A percentile compares a stretch with the other conserved stretches of the same genome.
phyloP scores from a whole-genome alignment of 2,888 invertebrate species.

The Macrosiphum euphorbiae region DNA sequence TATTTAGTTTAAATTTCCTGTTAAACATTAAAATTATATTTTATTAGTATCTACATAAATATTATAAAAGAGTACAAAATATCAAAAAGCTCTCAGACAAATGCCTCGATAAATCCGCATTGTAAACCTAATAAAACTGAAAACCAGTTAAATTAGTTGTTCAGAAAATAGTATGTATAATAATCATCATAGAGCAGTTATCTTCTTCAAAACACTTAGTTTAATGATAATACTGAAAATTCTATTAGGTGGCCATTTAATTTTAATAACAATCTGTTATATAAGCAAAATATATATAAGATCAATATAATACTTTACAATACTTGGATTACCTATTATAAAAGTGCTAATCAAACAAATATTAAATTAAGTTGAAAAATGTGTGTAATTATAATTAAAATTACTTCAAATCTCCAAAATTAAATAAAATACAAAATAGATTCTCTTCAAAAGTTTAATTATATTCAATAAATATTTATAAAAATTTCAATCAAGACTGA shows the following conservation, averaged over 20 bases:
- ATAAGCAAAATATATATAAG: neutral
- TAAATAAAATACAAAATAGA: neutral
- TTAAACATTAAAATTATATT: neutral
- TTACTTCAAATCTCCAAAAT: neutral
- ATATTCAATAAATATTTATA: neutral
- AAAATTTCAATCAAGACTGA: neutral
- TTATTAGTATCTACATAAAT: neutral
- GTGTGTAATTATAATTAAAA: neutral
- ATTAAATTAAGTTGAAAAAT: neutral
- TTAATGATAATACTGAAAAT: neutral
- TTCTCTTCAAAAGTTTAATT: neutral
- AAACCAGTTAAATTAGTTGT: slow-evolving; percentile 54
- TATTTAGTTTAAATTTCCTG: neutral
- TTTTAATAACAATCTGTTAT: neutral
- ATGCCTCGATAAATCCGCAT: slow-evolving; percentile 62
- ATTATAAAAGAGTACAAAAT: neutral
- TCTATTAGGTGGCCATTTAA: neutral
- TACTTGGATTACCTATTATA: neutral
- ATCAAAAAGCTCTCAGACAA: slow-evolving; percentile 60
- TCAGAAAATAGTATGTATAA: slow-evolving; percentile 49
- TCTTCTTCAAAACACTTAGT: neutral
- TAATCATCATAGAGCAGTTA: slow-evolving; percentile 56
- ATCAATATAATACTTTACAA: neutral
- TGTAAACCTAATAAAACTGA: slow-evolving; percentile 52
- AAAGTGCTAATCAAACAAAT: neutral